These are phyloP conservation scores for Coleophora flavipennella DNA, from an alignment of 2,888 invertebrate genomes.

Conservation along the genomic window DNA sequence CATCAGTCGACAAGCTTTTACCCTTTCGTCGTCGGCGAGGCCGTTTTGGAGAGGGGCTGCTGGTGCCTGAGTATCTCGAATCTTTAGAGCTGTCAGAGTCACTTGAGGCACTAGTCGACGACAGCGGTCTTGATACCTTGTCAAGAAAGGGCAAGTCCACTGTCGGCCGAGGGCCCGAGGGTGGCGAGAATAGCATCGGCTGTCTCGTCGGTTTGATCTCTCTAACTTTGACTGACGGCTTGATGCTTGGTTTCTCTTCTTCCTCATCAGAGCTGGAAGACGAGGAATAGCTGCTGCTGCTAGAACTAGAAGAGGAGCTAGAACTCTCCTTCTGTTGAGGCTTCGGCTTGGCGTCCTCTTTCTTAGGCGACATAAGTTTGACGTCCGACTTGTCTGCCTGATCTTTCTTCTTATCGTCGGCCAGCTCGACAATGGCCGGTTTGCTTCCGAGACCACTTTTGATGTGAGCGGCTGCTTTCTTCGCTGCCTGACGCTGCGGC, in stretches of 20 bases:
- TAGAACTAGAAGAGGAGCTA: conserved; percentile 68
- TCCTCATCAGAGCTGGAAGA: conserved; percentile 76
- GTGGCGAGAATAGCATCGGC: conserved; percentile 59
- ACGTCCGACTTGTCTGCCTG: conserved; percentile 42
- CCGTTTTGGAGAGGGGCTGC: conserved; percentile 54
- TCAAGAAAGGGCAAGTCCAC: conserved; percentile 86
- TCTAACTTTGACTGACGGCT: conserved; percentile 56
- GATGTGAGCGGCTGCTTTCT: conserved; percentile 92
- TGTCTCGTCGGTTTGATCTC: conserved; percentile 53
- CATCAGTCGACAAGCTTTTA: conserved; percentile 48
- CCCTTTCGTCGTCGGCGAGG: conserved; percentile 55
- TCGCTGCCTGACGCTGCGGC: conserved; percentile 91
- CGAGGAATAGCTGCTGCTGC: conserved; percentile 71
- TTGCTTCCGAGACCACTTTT: conserved; percentile 81
- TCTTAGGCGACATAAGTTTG: conserved; percentile 36
- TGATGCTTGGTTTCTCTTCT: conserved; percentile 41
- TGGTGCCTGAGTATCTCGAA: conserved; percentile 49
- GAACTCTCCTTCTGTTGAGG: conserved; percentile 49
- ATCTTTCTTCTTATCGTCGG: conserved; percentile 46
- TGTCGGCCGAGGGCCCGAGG: conserved; percentile 56
- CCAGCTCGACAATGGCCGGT: conserved; percentile 46
- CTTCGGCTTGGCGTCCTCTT: conserved; percentile 56
- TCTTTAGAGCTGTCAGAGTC: conserved; percentile 70
- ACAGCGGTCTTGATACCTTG: conserved; percentile 81
- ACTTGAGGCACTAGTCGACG: conserved; percentile 75